These are phyloP conservation scores for Eupithecia exiguata DNA, from an alignment of 2,888 invertebrate species.

Conservation along the genomic window DNA sequence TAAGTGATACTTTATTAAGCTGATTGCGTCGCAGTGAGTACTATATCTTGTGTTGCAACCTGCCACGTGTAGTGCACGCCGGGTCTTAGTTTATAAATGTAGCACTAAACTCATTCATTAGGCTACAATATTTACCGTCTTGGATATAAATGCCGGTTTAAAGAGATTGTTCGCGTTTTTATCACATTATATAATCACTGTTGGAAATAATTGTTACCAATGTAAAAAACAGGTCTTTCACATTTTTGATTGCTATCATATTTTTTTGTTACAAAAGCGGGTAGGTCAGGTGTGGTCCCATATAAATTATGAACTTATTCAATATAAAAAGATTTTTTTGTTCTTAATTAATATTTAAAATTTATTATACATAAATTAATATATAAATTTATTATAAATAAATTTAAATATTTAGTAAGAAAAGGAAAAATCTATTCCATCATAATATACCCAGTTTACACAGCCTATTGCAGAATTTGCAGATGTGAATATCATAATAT, in stretches of 20 bases:
- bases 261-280: neutral
- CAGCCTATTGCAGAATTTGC: too few species aligned
- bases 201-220: too few species aligned
- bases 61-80: conserved; percentile 44
- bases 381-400: too few species aligned
- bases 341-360: too few species aligned
- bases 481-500: neutral
- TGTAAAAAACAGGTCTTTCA: too few species aligned
- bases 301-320: neutral
- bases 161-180: neutral
- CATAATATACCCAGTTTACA: too few species aligned
- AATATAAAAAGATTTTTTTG: neutral
- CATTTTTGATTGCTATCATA: neutral
- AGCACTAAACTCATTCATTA: conserved; percentile 18
- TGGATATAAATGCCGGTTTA: conserved; percentile 31
- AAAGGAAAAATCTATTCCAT: too few species aligned
- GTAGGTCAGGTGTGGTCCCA: neutral
- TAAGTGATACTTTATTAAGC: conserved; percentile 62
- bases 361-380: too few species aligned
- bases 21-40: conserved; percentile 55
- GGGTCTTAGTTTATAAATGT: neutral
- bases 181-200: neutral
- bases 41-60: conserved; percentile 4
- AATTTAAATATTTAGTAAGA: too few species aligned
- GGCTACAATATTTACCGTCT: conserved; percentile 34